phyloP scores from a whole-genome alignment of 2,113 vertebrate species.

The Podiceps cristatus region DNA sequence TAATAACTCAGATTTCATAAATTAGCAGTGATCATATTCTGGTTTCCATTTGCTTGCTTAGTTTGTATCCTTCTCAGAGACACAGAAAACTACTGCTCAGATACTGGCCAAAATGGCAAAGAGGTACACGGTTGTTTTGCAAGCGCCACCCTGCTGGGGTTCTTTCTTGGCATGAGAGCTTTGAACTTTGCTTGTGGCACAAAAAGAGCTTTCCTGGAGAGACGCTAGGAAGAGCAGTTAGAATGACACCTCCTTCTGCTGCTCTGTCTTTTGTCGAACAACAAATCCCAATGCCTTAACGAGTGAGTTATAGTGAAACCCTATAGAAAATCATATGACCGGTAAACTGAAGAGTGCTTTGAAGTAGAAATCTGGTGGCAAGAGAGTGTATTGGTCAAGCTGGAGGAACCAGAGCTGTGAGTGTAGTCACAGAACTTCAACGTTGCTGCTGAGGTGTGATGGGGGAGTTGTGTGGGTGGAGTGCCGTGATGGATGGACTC shows the following conservation, averaged over 20 bases:
- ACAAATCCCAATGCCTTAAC: background rate
- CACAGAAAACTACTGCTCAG: background rate
- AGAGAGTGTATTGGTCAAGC: background rate
- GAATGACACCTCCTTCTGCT: background rate
- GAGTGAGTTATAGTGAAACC: background rate
- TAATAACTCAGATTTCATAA: constrained; percentile 51
- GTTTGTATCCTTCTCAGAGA: background rate
- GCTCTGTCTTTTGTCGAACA: background rate
- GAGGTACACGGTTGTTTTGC: background rate
- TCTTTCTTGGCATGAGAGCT: background rate
- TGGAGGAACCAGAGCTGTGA: background rate
- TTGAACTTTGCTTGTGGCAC: background rate
- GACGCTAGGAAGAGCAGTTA: background rate
- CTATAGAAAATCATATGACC: background rate
- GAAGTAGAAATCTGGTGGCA: background rate
- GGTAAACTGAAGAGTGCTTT: background rate
- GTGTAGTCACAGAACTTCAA: background rate
- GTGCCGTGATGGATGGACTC: background rate
- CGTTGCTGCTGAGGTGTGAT: rapidly evolving
- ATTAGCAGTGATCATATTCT: constrained; percentile 20
- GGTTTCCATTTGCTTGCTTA: constrained; percentile 24
- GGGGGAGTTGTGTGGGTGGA: background rate
- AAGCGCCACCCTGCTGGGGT: background rate
- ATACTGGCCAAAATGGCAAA: background rate
- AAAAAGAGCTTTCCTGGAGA: background rate